phyloP scores from a whole-genome alignment of 92 coral and sea anemone species.

The Parazoanthus darwini region DNA sequence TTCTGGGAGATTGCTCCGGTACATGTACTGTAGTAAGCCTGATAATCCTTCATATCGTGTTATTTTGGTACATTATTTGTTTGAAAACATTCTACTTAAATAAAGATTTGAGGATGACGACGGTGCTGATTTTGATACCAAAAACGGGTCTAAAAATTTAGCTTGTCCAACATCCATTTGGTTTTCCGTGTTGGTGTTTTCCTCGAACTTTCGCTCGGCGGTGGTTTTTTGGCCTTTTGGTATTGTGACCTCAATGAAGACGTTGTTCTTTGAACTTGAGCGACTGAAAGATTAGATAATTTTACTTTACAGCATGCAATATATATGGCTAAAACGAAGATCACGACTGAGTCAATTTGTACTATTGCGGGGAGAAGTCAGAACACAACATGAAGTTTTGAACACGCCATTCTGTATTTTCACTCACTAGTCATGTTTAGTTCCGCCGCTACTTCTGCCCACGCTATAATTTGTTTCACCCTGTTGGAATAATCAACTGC shows the following conservation, averaged over 20 bases:
- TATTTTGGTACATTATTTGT: too few relatives aligned
- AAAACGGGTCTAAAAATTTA: slow-evolving; percentile 7
- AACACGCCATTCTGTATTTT: neutral
- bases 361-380: neutral
- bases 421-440: slow-evolving; percentile 22
- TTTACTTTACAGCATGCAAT: neutral
- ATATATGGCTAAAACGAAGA: neutral
- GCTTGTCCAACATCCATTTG: slow-evolving; percentile 18
- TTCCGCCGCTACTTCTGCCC: slow-evolving; percentile 20
- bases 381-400: neutral
- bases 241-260: slow-evolving; percentile 5
- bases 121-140: neutral
- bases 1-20: too few relatives aligned
- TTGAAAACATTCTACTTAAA: neutral
- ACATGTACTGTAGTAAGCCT: too few relatives aligned
- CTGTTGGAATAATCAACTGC: neutral
- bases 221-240: slow-evolving; percentile 21
- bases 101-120: slow-evolving; percentile 16
- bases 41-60: too few relatives aligned
- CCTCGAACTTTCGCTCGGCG: slow-evolving; percentile 12
- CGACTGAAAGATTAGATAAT: neutral
- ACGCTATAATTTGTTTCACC: neutral
- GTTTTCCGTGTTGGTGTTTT: slow-evolving; percentile 7
- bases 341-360: neutral
- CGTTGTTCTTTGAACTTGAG: slow-evolving; percentile 3